Conservation (phyloP, 1,140 invertebrate species). For the Diabrotica undecimpunctata region DNA sequence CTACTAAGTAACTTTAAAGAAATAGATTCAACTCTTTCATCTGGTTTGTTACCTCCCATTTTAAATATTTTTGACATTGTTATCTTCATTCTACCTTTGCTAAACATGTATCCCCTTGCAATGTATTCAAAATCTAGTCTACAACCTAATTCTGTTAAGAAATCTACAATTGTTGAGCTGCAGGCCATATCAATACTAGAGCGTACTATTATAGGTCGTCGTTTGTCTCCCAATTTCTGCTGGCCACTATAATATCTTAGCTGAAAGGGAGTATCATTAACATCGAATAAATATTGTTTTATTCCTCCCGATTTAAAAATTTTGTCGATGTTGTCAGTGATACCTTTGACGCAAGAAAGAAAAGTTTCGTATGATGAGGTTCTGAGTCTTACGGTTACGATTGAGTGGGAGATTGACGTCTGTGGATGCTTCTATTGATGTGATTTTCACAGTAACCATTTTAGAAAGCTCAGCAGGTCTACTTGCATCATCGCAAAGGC, state of each 20-base stretch:
- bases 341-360: too few species aligned
- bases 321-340: too few species aligned
- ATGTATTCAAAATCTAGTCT: constrained; percentile 91
- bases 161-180: constrained; percentile 84
- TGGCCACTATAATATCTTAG: constrained; percentile 87
- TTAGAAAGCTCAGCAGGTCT: too few species aligned
- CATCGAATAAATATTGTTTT: too few species aligned
- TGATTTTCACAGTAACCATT: too few species aligned
- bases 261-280: constrained; percentile 78
- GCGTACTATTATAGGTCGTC: constrained; percentile 81
- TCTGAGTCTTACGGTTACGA: too few species aligned
- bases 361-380: too few species aligned
- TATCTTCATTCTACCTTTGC: constrained; percentile 95
- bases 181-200: constrained; percentile 90
- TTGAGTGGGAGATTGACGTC: too few species aligned
- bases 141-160: constrained; percentile 88
- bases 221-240: constrained; percentile 84
- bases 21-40: constrained; percentile 75
- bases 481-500: too few species aligned
- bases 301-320: too few species aligned
- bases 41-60: constrained; percentile 65
- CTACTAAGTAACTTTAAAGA: constrained; percentile 91
- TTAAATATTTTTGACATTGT: constrained; percentile 94
- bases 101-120: constrained; percentile 92
- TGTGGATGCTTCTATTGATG: too few species aligned